These are phyloP conservation scores for Oscheius myriophilus DNA, from an alignment of 2,888 invertebrate genomes.

Conservation along the genomic window DNA sequence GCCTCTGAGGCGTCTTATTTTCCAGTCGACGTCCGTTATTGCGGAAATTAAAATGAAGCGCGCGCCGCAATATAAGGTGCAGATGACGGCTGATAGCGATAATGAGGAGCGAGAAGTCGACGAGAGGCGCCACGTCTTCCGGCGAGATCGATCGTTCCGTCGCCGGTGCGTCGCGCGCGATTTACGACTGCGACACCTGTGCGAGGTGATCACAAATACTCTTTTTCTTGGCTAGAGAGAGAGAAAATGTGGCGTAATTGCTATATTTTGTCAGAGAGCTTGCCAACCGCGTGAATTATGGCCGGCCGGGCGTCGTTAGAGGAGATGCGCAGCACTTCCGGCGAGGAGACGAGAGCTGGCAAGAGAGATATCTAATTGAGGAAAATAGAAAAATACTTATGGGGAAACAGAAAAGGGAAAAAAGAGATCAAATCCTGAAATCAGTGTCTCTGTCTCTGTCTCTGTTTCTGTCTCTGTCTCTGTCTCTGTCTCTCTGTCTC, in stretches of 20 bases:
- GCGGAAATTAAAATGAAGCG: slow-evolving; percentile 39
- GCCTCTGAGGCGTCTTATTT: too few species aligned
- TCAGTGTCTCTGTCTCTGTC: too few species aligned
- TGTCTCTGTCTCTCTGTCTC: too few species aligned
- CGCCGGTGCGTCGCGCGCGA: not conserved
- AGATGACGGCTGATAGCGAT: slow-evolving; percentile 32
- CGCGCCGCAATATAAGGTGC: slow-evolving; percentile 25
- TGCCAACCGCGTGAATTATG: not conserved
- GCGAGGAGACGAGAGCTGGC: not conserved
- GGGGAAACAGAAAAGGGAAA: not conserved
- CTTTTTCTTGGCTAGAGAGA: not conserved
- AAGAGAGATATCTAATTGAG: not conserved
- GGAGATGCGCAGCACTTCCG: not conserved
- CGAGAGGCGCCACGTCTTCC: not conserved
- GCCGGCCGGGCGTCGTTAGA: not conserved
- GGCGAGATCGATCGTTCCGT: not conserved
- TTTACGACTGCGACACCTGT: slow-evolving; percentile 17
- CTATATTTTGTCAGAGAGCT: slow-evolving; percentile 18
- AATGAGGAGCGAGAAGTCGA: slow-evolving; percentile 15
- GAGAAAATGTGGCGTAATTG: slow-evolving; percentile 17
- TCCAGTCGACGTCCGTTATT: slow-evolving; percentile 19
- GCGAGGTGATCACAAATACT: not conserved
- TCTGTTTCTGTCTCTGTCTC: too few species aligned
- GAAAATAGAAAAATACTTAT: not conserved
- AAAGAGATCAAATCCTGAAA: too few species aligned